Conservation (phyloP, 2,888 invertebrate species). For the Drosophila fulvimacula region DNA sequence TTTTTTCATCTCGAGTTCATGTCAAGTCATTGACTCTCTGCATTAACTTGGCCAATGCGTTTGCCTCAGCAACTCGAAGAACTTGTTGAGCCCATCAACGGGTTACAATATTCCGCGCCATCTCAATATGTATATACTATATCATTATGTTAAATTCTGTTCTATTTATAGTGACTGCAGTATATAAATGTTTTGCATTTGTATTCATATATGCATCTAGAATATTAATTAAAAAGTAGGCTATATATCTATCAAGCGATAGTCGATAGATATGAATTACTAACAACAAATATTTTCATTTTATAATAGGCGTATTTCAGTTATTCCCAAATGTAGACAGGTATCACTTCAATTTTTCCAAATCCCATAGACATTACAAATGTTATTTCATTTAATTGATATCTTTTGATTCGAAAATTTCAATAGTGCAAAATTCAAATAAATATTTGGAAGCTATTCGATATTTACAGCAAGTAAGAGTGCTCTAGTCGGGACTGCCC, state of each 20-base stretch:
- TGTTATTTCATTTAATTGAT: too few species aligned
- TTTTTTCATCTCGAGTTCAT: conserved; percentile 64
- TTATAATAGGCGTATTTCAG: not conserved
- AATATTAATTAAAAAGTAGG: not conserved
- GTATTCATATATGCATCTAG: not conserved
- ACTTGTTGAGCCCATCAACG: conserved; percentile 13
- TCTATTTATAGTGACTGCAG: not conserved
- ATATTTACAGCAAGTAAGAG: too few species aligned
- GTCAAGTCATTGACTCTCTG: conserved; percentile 69
- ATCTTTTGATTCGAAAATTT: too few species aligned
- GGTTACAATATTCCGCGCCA: not conserved
- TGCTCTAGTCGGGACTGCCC: too few species aligned
- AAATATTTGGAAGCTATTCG: too few species aligned
- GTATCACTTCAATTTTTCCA: not conserved
- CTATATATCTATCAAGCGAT: not conserved
- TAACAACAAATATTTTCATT: too few species aligned
- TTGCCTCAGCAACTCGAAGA: conserved; percentile 30
- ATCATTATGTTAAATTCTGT: not conserved
- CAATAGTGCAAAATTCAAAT: too few species aligned
- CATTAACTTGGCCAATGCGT: conserved; percentile 45
- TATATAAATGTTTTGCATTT: not conserved
- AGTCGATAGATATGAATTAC: too few species aligned
- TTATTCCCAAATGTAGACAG: not conserved
- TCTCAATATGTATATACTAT: not conserved
- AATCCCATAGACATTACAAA: not conserved